Base-by-base conservation (phyloP, 1,140 invertebrate genomes). In the Macrocentrus cingulum region DNA sequence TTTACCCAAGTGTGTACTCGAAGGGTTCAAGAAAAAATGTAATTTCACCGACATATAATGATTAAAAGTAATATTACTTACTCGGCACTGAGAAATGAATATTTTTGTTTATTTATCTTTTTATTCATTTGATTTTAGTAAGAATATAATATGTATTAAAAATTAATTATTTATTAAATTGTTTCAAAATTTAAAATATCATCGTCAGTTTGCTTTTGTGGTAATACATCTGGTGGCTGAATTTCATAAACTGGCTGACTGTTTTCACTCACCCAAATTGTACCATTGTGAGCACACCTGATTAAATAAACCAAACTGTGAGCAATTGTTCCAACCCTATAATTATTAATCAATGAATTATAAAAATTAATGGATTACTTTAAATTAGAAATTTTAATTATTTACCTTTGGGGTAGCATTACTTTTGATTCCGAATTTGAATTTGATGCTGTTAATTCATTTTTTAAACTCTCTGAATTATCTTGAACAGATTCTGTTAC, bases 201-300 rank as follows among this genome's bases (percentile, higher is more conserved):
- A n/a, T 41, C 25, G 4, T 57, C 51, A n/a, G 16, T 29, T 18
- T 34, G 19, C 19, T 72, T 75, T 1, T 58, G 60, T 0, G 71
- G 72, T 6, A 74, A 29, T 13, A 59, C 61, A 19, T 80, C 74
- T 1, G 80, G 75, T 57, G 81, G 69, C 29, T 67, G 63, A 22
- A 84, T 72, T 60, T 84, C 81, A 53, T 83, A 83, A n/a, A 81
- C 71, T 1, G 80, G 78, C 50, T 82, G 63, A 5, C 72, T 75
- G 44, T 80, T 74, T 61, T 84, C 82, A 32, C 69, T 72, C 18
- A 83, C 77, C 81, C 82, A 84, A 1, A 82, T 69, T 36, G 75
- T 81, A 9, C 81, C 81, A 55, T 80, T 83, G 51, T 76, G 71
- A 1, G 78, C 82, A 41, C 79, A 73, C 32, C 72, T 75, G 22